Conservation (phyloP, 2,113 vertebrate species). For the Sakesphorus luctuosus region DNA sequence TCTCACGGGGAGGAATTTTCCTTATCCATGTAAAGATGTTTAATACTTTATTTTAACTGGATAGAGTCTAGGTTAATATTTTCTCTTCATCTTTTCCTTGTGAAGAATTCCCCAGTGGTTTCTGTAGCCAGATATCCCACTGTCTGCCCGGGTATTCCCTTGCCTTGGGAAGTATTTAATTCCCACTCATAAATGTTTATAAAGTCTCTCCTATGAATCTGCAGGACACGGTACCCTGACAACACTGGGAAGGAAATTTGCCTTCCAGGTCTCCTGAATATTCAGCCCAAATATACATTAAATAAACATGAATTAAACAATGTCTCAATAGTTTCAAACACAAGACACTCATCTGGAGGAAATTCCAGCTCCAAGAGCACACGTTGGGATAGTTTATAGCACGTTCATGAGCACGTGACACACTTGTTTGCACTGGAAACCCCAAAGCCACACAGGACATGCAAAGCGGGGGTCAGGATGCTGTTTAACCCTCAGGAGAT, state of each 20-base stretch:
- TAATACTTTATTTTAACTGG: neutral
- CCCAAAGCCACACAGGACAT: slow-evolving; percentile 18
- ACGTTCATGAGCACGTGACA: neutral
- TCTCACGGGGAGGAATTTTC: neutral
- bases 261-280: neutral
- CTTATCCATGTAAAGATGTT: rapidly evolving
- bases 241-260: neutral
- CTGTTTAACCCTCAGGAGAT: slow-evolving; percentile 32
- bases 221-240: neutral
- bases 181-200: neutral
- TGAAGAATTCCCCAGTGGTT: neutral
- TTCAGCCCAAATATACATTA: neutral
- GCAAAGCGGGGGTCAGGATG: slow-evolving; percentile 40
- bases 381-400: neutral
- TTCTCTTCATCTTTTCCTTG: neutral
- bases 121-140: neutral
- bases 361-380: neutral
- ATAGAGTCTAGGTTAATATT: rapidly evolving
- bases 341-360: neutral
- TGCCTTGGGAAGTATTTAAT: neutral
- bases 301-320: neutral
- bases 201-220: neutral
- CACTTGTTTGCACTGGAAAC: neutral
- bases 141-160: neutral
- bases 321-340: neutral